Percentiles rank a stretch among this genome's conserved stretches.
These are phyloP conservation scores for Paraescarpia echinospica DNA, from an alignment of 1,140 invertebrate species.

Conservation along the genomic window DNA sequence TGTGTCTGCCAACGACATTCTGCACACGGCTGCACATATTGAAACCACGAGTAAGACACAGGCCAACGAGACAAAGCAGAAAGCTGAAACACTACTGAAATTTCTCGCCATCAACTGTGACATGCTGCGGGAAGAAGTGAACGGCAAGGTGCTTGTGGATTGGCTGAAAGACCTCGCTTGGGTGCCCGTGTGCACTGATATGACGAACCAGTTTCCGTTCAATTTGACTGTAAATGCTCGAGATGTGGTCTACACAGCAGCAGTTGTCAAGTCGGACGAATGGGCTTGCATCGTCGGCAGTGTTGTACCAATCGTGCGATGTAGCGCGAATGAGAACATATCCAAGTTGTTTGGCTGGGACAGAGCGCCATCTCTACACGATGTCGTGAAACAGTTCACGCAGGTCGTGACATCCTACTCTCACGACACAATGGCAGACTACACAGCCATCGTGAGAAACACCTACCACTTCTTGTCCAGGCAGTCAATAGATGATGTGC, in stretches of 20 bases:
- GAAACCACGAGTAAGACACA: neutral
- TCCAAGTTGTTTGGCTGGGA: neutral
- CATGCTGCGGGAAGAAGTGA: neutral
- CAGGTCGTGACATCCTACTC: neutral
- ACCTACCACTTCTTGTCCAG: constrained; percentile 15
- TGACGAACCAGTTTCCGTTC: neutral
- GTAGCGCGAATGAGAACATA: neutral
- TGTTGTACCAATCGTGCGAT: constrained; percentile 11
- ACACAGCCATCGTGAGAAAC: constrained; percentile 6
- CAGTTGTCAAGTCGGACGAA: neutral
- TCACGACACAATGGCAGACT: constrained; percentile 9
- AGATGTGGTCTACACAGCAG: neutral
- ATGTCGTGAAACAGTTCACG: constrained; percentile 18
- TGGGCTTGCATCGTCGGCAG: constrained; percentile 14
- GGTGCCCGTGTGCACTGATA: constrained; percentile 12
- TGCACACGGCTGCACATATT: neutral
- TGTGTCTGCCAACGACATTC: constrained; percentile 2
- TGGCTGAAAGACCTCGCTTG: neutral
- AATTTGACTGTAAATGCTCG: neutral
- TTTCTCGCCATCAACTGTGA: neutral
- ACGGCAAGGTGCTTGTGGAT: constrained; percentile 13
- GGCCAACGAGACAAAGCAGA: neutral
- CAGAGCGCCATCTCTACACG: neutral
- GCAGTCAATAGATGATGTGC: neutral
- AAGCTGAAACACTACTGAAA: neutral